Conservation (phyloP, 37 sponge, comb jelly and placozoan species). For the Petrosia ficiformis region DNA sequence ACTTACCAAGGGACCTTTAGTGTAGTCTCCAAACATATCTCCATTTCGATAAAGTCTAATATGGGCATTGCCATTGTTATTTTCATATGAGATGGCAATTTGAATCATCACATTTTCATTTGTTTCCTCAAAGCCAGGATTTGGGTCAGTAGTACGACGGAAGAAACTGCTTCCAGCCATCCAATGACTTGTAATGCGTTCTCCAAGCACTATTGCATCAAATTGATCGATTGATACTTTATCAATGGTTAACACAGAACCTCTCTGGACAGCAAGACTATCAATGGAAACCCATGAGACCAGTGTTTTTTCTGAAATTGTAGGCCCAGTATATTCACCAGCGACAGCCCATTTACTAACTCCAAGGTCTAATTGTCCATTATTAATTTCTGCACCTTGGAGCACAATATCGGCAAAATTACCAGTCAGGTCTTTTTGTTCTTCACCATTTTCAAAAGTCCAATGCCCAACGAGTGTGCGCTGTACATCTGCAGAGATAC, state of each 20-base stretch:
- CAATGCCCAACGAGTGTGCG: too few species aligned
- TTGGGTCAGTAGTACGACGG: not conserved
- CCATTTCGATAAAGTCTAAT: not conserved
- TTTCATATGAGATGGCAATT: not conserved
- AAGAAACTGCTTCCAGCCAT: not conserved
- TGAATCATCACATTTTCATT: not conserved
- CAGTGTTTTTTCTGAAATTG: not conserved
- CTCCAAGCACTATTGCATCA: not conserved
- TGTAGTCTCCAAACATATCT: too few species aligned
- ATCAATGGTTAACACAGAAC: not conserved
- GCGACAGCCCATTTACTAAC: too few species aligned
- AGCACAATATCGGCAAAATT: too few species aligned
- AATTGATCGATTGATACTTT: not conserved
- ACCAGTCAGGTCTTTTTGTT: too few species aligned
- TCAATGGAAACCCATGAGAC: not conserved
- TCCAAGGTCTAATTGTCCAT: too few species aligned
- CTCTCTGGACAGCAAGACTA: not conserved
- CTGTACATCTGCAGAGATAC: too few species aligned
- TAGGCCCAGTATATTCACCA: not conserved
- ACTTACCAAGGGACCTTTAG: too few species aligned
- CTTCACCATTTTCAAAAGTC: too few species aligned
- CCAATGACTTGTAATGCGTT: not conserved
- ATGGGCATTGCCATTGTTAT: not conserved
- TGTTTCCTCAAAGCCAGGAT: not conserved
- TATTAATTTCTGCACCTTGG: too few species aligned